phyloP scores from a whole-genome alignment of 2,888 invertebrate genomes.

The Dasypolia templi region DNA sequence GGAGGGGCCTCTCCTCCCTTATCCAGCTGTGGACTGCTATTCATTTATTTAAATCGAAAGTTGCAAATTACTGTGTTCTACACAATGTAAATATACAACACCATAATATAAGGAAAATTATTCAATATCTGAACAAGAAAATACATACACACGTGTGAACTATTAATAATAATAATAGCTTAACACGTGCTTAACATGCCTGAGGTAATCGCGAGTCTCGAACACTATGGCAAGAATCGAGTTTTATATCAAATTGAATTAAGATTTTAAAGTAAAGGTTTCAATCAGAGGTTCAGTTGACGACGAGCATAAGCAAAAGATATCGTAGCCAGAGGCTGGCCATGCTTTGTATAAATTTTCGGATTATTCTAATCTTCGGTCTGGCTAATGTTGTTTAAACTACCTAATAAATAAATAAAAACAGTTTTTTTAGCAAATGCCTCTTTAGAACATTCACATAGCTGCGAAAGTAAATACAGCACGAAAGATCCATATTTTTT shows the following conservation, averaged over 20 bases:
- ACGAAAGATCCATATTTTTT: not conserved
- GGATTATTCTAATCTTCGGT: too few species aligned
- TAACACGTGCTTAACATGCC: constrained; percentile 24
- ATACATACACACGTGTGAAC: constrained; percentile 8
- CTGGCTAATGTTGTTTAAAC: not conserved
- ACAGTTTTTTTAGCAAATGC: not conserved
- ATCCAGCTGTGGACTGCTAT: too few species aligned
- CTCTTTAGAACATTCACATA: not conserved
- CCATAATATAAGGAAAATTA: constrained; percentile 30
- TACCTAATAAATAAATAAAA: not conserved
- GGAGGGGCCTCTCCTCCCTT: too few species aligned
- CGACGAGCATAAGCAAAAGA: not conserved
- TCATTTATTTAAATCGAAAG: too few species aligned
- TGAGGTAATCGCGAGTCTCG: constrained; percentile 29
- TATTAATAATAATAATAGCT: constrained; percentile 32
- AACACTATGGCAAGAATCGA: not conserved
- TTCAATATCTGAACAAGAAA: constrained; percentile 7
- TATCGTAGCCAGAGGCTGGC: not conserved
- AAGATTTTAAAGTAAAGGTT: not conserved
- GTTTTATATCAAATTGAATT: not conserved
- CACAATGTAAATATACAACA: not conserved
- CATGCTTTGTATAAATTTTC: too few species aligned
- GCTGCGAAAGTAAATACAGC: not conserved
- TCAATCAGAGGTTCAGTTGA: too few species aligned
- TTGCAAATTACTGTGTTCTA: too few species aligned